Conservation (phyloP, 2,888 invertebrate species). For the Cosmopolites sordidus region DNA sequence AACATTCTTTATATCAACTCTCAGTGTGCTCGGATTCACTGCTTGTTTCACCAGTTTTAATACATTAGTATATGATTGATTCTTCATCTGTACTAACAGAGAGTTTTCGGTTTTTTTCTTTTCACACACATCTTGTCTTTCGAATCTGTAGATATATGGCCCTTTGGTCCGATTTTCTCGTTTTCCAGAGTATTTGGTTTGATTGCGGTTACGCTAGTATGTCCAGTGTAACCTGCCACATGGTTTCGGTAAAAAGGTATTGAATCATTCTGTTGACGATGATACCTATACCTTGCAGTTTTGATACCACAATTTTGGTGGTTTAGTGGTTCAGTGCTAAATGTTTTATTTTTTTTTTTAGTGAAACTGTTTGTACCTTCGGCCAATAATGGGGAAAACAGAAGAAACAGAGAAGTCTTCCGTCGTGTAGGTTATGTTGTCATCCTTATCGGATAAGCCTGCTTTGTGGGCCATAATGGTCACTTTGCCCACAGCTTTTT, state of each 20-base stretch:
- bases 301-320: no score
- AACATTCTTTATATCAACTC: background rate
- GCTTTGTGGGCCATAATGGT: background rate
- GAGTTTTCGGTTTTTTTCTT: background rate
- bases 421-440: background rate
- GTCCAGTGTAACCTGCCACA: no score
- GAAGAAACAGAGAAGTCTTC: background rate
- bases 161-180: background rate
- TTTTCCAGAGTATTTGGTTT: background rate
- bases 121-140: background rate
- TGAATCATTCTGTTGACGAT: background rate
- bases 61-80: background rate
- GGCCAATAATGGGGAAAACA: background rate
- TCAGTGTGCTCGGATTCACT: background rate
- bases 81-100: background rate
- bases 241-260: no score
- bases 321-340: background rate
- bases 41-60: background rate
- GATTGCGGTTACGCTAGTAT: no score
- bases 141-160: background rate
- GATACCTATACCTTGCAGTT: background rate
- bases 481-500: background rate
- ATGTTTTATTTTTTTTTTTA: background rate
- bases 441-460: background rate
- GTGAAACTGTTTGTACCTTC: background rate